Conservation (phyloP, 2,888 invertebrate genomes). For the Capitulum mitella region DNA sequence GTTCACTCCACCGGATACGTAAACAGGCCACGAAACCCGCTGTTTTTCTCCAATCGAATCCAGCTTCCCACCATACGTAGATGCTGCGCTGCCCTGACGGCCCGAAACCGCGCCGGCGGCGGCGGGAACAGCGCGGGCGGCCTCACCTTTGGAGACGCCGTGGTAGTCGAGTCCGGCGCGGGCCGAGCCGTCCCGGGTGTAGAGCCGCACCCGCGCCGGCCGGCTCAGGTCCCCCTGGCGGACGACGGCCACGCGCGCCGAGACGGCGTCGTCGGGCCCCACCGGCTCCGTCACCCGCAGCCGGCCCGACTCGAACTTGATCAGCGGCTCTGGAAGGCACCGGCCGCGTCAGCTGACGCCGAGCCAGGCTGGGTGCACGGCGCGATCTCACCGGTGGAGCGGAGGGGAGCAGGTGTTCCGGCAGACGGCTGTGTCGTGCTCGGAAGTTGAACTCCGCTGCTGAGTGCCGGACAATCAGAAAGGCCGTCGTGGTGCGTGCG, state of each 20-base stretch:
- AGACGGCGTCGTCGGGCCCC: conserved; percentile 39
- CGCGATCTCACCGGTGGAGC: too few relatives aligned
- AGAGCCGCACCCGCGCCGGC: conserved; percentile 41
- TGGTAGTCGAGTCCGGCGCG: conserved; percentile 43
- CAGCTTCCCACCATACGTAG: too few relatives aligned
- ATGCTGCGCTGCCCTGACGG: background rate
- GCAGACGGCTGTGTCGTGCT: too few relatives aligned
- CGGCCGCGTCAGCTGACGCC: background rate
- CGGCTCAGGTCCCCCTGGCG: conserved; percentile 42
- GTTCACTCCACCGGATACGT: too few relatives aligned
- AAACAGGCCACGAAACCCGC: too few relatives aligned
- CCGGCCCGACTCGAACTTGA: conserved; percentile 40
- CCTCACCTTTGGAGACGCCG: conserved; percentile 41
- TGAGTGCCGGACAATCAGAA: too few relatives aligned
- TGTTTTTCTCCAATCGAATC: too few relatives aligned
- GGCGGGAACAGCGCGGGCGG: background rate
- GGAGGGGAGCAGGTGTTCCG: too few relatives aligned
- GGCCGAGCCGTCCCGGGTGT: conserved; percentile 44
- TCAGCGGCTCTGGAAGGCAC: conserved; percentile 40
- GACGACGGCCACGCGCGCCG: conserved; percentile 40
- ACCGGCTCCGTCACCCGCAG: conserved; percentile 43
- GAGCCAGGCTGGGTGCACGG: too few relatives aligned
- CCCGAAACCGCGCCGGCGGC: background rate
- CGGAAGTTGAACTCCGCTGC: too few relatives aligned
- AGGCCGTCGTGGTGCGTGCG: too few relatives aligned